Conservation (phyloP, 1,140 invertebrate genomes). For the Drosophila nigrodunni region DNA sequence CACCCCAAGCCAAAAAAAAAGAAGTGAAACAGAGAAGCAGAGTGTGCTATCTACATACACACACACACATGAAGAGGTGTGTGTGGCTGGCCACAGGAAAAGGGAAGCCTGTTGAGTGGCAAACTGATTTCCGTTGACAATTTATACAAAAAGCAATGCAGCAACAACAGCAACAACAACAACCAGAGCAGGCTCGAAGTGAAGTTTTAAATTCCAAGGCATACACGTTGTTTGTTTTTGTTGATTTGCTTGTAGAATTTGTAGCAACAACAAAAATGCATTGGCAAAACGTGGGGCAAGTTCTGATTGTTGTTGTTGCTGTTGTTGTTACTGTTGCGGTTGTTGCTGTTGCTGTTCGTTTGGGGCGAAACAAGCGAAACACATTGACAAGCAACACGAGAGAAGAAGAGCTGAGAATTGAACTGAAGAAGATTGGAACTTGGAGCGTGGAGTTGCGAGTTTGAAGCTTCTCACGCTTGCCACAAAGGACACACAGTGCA, state of each 20-base stretch:
- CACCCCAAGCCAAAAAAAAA: constrained; percentile 27
- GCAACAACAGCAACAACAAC: constrained; percentile 16
- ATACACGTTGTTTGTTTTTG: constrained; percentile 65
- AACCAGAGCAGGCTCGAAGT: constrained; percentile 30
- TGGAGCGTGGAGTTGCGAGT: not conserved
- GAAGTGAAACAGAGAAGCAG: constrained; percentile 15
- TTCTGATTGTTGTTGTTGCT: not conserved
- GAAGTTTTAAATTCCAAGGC: constrained; percentile 76
- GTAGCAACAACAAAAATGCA: constrained; percentile 78
- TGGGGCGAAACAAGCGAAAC: constrained; percentile 21
- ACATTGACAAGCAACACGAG: constrained; percentile 54
- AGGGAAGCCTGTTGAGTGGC: constrained; percentile 82
- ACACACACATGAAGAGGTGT: not conserved
- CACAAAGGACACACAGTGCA: constrained; percentile 45
- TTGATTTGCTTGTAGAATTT: constrained; percentile 69
- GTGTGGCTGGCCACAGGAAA: constrained; percentile 63
- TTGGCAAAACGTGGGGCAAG: constrained; percentile 47
- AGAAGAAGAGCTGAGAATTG: constrained; percentile 26
- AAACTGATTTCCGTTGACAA: constrained; percentile 80
- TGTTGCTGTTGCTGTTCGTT: too few relatives aligned
- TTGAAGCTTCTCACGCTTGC: constrained; percentile 47
- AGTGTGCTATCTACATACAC: constrained; percentile 22
- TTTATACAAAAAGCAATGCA: constrained; percentile 56
- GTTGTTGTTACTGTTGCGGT: not conserved
- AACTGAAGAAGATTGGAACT: not conserved